Conservation (phyloP, 2,888 invertebrate genomes). For the Alloplasta piceator region DNA sequence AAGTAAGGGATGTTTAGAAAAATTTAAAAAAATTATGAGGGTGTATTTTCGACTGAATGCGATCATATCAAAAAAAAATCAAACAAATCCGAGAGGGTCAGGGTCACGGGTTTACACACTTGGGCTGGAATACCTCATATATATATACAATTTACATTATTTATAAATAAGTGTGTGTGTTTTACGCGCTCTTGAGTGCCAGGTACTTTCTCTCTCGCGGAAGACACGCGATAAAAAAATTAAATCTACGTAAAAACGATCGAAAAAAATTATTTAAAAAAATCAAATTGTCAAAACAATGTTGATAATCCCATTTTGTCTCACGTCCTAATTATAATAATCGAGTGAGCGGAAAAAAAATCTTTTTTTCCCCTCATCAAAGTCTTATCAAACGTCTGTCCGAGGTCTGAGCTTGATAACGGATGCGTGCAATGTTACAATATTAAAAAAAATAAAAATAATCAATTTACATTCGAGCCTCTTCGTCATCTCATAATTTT, state of each 20-base stretch:
- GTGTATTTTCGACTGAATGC: too few relatives aligned
- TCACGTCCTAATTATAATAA: constrained; percentile 39
- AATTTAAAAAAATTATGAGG: too few relatives aligned
- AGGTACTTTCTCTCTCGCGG: not conserved
- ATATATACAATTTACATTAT: too few relatives aligned
- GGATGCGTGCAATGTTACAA: not conserved
- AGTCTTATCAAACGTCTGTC: constrained; percentile 60
- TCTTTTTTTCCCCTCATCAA: constrained; percentile 21
- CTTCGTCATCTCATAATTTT: constrained; percentile 1
- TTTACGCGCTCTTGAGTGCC: constrained; percentile 2
- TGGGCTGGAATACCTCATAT: too few relatives aligned
- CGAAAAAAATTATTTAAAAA: constrained; percentile 26
- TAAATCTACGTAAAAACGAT: not conserved
- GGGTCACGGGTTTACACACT: too few relatives aligned
- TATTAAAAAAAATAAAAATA: not conserved
- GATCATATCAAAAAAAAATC: too few relatives aligned
- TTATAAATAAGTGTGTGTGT: not conserved
- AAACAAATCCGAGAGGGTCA: too few relatives aligned
- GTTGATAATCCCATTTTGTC: constrained; percentile 17
- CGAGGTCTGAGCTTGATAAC: constrained; percentile 62
- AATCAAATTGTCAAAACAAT: constrained; percentile 30
- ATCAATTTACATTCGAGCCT: constrained; percentile 23
- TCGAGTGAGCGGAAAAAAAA: constrained; percentile 19
- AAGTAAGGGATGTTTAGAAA: too few relatives aligned
- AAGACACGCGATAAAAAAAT: too few relatives aligned